Evolutionary conservation across 2,888 invertebrate genomes (phyloP).

Genomic region (Hetaerina titia): DNA sequence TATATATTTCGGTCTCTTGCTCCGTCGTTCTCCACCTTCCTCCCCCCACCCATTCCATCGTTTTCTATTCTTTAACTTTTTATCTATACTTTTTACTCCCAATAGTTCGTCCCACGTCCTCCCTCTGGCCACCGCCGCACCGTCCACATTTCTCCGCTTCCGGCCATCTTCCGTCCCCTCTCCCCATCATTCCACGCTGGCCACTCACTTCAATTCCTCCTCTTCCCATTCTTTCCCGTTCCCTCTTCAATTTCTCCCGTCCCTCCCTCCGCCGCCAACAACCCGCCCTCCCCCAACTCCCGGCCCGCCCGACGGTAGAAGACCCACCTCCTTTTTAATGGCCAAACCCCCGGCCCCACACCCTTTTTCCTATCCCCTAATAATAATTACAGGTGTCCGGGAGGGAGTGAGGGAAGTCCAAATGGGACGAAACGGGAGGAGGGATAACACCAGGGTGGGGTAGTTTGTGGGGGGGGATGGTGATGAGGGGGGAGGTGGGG

Average conservation of each 20-base stretch:
- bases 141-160: background rate
- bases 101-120: background rate
- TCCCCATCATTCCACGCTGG: background rate
- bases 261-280: background rate
- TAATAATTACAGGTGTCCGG: constrained; percentile 49
- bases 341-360: background rate
- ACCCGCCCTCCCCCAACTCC: background rate
- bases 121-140: background rate
- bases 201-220: background rate
- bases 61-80: background rate
- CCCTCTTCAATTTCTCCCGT: background rate
- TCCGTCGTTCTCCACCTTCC: background rate
- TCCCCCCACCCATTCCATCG: background rate
- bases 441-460: too few relatives aligned
- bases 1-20: background rate
- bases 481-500: too few relatives aligned
- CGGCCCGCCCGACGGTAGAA: background rate
- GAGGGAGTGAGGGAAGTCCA: background rate
- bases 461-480: background rate
- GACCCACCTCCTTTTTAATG: background rate
- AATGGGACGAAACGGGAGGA: background rate
- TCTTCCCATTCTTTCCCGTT: background rate
- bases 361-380: background rate
- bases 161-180: background rate
- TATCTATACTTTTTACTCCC: background rate